phyloP scores from a whole-genome alignment of 2,797 vertebrate genomes.

The Aphelocoma californica region DNA sequence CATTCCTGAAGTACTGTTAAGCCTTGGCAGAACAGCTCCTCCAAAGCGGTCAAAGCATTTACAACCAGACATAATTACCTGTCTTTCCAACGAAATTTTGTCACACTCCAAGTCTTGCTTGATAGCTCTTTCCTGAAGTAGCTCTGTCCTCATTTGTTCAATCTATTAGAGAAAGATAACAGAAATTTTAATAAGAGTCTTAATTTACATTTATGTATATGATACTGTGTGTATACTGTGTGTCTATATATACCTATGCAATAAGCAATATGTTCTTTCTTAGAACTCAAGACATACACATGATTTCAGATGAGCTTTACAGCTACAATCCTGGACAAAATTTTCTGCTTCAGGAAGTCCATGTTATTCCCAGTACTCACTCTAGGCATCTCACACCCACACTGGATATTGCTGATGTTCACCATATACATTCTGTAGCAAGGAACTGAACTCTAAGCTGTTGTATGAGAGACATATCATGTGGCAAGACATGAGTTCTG shows the following conservation, averaged over 20 bases:
- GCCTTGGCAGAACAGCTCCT: background rate
- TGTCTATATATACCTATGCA: background rate
- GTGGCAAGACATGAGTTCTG: background rate
- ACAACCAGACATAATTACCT: constrained; percentile 78
- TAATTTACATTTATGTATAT: background rate
- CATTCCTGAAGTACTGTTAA: background rate
- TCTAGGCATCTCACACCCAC: background rate
- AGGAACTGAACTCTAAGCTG: background rate
- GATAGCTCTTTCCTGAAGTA: constrained; percentile 92
- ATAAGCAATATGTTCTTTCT: background rate
- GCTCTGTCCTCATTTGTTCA: constrained; percentile 94
- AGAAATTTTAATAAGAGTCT: background rate
- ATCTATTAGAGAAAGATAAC: constrained; percentile 78
- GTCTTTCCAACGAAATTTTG: constrained; percentile 96
- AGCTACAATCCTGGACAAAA: background rate
- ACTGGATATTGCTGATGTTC: background rate
- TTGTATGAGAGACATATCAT: background rate
- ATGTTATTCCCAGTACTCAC: background rate
- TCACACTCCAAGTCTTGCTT: constrained; percentile 97
- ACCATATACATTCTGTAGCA: background rate
- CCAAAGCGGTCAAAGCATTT: background rate
- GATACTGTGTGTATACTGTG: background rate
- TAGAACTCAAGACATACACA: background rate
- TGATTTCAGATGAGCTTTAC: background rate
- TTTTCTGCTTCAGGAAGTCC: background rate